Conservation (phyloP, 2,113 vertebrate genomes). For the Cyprinodon variegatus region DNA sequence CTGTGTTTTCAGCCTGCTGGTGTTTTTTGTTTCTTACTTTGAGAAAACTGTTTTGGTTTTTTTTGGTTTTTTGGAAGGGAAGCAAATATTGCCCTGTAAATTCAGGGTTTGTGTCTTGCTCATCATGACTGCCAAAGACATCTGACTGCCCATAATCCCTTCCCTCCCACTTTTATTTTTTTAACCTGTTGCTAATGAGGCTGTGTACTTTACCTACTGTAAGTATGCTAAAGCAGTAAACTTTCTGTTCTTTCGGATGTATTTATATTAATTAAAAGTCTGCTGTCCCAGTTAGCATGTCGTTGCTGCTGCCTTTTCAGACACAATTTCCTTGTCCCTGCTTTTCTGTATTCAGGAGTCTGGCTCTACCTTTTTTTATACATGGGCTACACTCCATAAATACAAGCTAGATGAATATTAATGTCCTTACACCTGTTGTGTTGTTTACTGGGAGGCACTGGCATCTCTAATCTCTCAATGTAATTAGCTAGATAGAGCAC, state of each 20-base stretch:
- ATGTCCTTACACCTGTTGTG: slow-evolving; percentile 61
- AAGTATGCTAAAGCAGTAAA: slow-evolving; percentile 8
- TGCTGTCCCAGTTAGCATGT: neutral
- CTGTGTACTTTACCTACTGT: neutral
- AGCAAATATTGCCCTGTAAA: neutral
- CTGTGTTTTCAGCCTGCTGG: slow-evolving; percentile 3
- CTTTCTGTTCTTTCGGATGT: slow-evolving; percentile 16
- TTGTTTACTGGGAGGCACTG: slow-evolving; percentile 56
- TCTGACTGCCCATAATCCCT: neutral
- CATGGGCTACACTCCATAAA: slow-evolving; percentile 39
- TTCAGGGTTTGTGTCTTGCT: neutral
- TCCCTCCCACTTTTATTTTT: neutral
- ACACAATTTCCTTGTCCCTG: slow-evolving; percentile 4
- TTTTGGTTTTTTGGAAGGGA: neutral
- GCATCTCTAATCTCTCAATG: slow-evolving; percentile 53
- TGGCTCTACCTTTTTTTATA: slow-evolving; percentile 16
- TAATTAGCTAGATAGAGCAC: slow-evolving; percentile 52
- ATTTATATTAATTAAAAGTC: slow-evolving; percentile 44
- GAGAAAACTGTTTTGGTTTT: slow-evolving; percentile 6
- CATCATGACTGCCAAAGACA: slow-evolving; percentile 1
- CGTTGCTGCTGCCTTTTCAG: slow-evolving; percentile 13
- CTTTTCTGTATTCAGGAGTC: slow-evolving; percentile 20
- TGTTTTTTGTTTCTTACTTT: neutral
- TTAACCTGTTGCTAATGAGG: slow-evolving; percentile 41
- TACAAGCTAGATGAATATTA: slow-evolving; percentile 67